Conservation (phyloP, 1,140 invertebrate species). For the Holcopasites calliopsidis region DNA sequence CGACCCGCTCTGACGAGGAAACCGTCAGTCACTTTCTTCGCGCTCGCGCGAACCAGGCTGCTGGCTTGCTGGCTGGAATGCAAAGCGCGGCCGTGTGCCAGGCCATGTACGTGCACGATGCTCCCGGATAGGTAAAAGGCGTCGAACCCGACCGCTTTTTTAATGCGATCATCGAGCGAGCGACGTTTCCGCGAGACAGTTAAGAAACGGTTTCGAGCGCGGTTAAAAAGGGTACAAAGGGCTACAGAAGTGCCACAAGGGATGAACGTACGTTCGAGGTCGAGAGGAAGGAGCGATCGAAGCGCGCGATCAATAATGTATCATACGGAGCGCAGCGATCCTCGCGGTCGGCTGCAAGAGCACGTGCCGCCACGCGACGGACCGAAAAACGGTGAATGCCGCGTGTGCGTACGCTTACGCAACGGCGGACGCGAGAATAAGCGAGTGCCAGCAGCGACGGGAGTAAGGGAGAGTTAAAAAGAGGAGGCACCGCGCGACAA, state of each 20-base stretch:
- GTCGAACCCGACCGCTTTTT: neutral
- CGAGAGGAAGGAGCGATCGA: neutral
- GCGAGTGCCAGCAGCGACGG: neutral
- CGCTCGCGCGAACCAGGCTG: slow-evolving; percentile 8
- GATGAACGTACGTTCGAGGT: neutral
- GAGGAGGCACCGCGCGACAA: neutral
- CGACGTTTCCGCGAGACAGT: too few relatives aligned
- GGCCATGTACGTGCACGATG: too few relatives aligned
- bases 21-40: slow-evolving; percentile 42
- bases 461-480: neutral
- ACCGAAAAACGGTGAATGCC: slow-evolving; percentile 17
- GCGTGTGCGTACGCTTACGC: slow-evolving; percentile 22
- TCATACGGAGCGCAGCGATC: slow-evolving; percentile 5
- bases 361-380: slow-evolving; percentile 18
- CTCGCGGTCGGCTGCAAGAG: slow-evolving; percentile 35
- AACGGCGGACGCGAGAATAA: slow-evolving; percentile 21
- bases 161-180: too few relatives aligned
- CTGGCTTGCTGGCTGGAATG: slow-evolving; percentile 13
- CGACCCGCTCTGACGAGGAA: slow-evolving; percentile 29
- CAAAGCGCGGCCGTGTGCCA: slow-evolving; percentile 15
- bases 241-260: too few relatives aligned
- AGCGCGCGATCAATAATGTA: slow-evolving; percentile 14
- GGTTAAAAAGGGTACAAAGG: too few relatives aligned
- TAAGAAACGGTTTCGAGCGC: too few relatives aligned
- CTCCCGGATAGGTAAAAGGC: neutral